These are phyloP conservation scores for Tolypeutes matacus DNA, from an alignment of 2,797 vertebrate species.

Conservation along the genomic window DNA sequence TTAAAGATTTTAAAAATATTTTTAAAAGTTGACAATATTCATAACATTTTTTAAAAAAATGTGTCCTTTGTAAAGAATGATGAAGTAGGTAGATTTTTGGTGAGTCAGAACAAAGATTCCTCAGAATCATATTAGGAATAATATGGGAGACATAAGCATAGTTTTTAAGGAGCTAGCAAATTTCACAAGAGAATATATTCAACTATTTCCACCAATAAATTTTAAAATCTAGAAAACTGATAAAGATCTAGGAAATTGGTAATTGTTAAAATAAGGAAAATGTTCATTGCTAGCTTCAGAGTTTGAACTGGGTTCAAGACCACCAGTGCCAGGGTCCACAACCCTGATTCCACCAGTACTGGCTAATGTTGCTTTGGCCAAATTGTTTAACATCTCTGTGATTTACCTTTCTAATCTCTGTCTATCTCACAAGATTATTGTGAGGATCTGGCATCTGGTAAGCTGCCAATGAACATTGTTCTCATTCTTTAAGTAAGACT, in stretches of 20 bases:
- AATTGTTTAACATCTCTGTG: not conserved
- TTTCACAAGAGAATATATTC: not conserved
- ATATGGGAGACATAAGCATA: not conserved
- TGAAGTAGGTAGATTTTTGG: not conserved
- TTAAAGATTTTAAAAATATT: not conserved
- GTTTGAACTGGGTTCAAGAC: not conserved
- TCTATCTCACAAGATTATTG: not conserved
- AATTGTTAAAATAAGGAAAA: not conserved
- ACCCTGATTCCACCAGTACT: not conserved
- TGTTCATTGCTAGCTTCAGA: not conserved
- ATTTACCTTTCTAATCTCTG: not conserved
- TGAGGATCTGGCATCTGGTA: not conserved
- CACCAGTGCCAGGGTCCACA: not conserved
- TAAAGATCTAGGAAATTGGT: not conserved
- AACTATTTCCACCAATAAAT: not conserved
- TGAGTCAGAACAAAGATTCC: not conserved
- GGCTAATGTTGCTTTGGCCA: not conserved
- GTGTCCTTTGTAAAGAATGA: constrained; percentile 41
- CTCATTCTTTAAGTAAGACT: not conserved
- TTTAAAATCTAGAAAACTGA: constrained; percentile 4
- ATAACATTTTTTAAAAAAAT: constrained; percentile 6
- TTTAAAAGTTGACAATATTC: not conserved
- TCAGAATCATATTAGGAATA: not conserved
- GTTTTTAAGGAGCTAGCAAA: not conserved
- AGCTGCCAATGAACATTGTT: not conserved